These are phyloP conservation scores for Catharus minimus DNA, from an alignment of 2,113 vertebrate species.

Conservation along the genomic window DNA sequence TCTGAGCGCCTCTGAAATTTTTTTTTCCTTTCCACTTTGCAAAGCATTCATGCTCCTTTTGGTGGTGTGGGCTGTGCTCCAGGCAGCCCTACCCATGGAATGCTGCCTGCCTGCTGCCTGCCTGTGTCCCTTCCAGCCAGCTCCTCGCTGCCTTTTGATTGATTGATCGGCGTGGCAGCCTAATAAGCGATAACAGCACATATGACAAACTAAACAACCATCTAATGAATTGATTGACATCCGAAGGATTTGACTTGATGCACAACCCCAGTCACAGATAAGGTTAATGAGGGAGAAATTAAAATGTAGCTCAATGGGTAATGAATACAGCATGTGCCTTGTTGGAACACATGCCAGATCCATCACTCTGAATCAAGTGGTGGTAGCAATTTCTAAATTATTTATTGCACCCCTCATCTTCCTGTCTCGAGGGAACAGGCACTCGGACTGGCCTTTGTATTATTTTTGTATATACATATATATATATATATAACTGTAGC, in stretches of 20 bases:
- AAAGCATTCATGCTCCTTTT: fast-evolving
- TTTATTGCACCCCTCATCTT: slow-evolving; percentile 68
- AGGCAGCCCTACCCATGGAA: neutral
- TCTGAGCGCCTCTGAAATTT: neutral
- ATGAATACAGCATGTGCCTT: slow-evolving; percentile 72
- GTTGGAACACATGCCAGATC: slow-evolving; percentile 70
- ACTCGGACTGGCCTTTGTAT: neutral
- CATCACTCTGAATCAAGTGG: slow-evolving; percentile 66
- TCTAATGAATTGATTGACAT: slow-evolving; percentile 75
- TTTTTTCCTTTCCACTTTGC: neutral
- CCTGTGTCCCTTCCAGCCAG: neutral
- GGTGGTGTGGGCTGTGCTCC: neutral
- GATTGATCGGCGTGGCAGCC: slow-evolving; percentile 68
- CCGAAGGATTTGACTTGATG: slow-evolving; percentile 63
- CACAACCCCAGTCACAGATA: slow-evolving; percentile 56
- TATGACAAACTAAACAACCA: slow-evolving; percentile 62
- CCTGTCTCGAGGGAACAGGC: slow-evolving; percentile 50
- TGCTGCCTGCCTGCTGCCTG: neutral
- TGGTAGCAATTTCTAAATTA: slow-evolving; percentile 73
- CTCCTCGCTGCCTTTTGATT: slow-evolving; percentile 47
- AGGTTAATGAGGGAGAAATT: slow-evolving; percentile 74
- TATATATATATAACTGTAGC: neutral
- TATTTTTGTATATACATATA: neutral
- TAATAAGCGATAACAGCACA: slow-evolving; percentile 69
- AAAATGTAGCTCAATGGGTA: slow-evolving; percentile 71